phyloP scores from a whole-genome alignment of 2,888 invertebrate species.

The Chrysolina americana region DNA sequence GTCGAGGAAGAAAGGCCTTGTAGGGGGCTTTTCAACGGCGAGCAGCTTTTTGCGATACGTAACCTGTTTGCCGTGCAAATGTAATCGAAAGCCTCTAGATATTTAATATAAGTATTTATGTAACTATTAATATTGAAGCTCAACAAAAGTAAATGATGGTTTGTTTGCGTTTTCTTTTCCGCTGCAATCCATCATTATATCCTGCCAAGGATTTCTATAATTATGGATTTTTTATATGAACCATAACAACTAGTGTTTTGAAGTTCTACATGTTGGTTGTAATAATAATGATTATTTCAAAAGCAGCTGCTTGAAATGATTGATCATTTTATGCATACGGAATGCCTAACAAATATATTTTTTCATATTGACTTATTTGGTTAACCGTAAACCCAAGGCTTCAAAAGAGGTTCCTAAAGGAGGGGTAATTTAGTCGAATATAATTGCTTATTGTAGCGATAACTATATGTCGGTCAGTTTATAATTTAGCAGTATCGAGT shows the following conservation, averaged over 20 bases:
- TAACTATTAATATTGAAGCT: constrained; percentile 8
- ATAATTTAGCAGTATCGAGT: too few relatives aligned
- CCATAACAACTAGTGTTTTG: background rate
- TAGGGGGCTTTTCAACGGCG: too few relatives aligned
- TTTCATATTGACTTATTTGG: background rate
- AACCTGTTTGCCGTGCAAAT: background rate
- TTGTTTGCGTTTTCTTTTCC: constrained; percentile 29
- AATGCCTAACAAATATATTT: background rate
- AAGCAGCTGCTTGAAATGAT: constrained; percentile 9
- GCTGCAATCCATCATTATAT: constrained; percentile 22
- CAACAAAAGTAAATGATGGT: constrained; percentile 11
- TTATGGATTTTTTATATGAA: background rate
- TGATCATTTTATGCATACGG: background rate
- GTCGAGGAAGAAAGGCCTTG: too few relatives aligned
- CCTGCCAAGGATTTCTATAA: constrained; percentile 16
- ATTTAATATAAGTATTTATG: constrained; percentile 8
- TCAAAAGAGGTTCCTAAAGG: too few relatives aligned
- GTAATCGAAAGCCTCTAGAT: background rate
- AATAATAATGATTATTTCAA: constrained; percentile 2
- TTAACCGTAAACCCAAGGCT: too few relatives aligned
- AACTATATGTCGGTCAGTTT: too few relatives aligned
- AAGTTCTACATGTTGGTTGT: background rate
- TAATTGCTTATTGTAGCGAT: too few relatives aligned
- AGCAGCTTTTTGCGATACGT: background rate
- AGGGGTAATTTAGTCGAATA: too few relatives aligned